A percentile compares a stretch with the other conserved stretches of the same genome.
phyloP scores from a whole-genome alignment of 2,888 invertebrate genomes.

The Netelia melanura region DNA sequence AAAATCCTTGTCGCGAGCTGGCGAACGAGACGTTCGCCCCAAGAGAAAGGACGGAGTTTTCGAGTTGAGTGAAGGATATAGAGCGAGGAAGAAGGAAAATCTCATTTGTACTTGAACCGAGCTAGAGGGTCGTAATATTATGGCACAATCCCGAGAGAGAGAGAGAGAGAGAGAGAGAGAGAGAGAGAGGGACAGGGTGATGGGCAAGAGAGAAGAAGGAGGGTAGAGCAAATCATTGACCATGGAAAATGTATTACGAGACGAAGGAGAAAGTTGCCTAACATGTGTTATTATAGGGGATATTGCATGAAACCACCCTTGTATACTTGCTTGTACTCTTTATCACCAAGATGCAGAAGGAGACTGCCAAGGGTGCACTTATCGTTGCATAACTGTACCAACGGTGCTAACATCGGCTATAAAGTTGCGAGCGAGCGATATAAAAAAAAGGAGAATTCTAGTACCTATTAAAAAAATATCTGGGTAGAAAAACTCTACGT shows the following conservation, averaged over 20 bases:
- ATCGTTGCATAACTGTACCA: not conserved
- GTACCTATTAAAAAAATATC: not conserved
- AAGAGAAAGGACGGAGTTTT: conserved; percentile 2
- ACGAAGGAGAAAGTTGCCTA: conserved; percentile 2
- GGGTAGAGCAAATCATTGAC: conserved; percentile 3
- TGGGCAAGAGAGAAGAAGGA: not conserved
- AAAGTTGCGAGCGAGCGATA: not conserved
- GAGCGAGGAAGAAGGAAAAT: conserved; percentile 36
- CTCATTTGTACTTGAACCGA: conserved; percentile 40
- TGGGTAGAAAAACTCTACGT: too few relatives aligned
- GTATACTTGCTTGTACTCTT: not conserved
- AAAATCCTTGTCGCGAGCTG: conserved; percentile 50
- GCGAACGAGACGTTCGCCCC: conserved; percentile 3
- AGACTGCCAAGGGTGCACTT: not conserved
- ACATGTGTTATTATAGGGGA: conserved; percentile 5
- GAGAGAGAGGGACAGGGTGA: not conserved
- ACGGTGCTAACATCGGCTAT: not conserved
- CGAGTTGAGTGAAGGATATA: conserved; percentile 41
- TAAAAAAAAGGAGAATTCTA: not conserved
- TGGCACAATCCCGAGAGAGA: not conserved
- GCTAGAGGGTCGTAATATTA: conserved; percentile 17
- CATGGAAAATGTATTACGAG: not conserved
- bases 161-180: not conserved
- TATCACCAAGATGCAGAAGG: not conserved
- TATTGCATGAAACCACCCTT: not conserved